These are phyloP conservation scores for Coccyzus lansbergi DNA, from an alignment of 2,797 vertebrate species.

Conservation along the genomic window DNA sequence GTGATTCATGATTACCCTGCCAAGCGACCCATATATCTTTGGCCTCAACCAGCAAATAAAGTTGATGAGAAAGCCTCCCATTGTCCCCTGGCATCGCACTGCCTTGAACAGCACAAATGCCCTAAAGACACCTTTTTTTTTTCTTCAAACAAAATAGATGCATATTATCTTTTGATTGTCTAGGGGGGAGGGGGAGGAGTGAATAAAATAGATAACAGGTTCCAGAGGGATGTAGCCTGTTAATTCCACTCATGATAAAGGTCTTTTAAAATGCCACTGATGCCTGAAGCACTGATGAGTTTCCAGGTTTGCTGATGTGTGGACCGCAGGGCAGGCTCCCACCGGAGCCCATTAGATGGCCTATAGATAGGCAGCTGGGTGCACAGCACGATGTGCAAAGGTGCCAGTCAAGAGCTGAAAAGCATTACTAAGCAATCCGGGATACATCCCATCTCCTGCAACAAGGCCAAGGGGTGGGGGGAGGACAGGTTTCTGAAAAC, in stretches of 20 bases:
- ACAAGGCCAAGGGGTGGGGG: neutral
- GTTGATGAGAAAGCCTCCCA: neutral
- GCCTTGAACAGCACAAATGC: constrained; percentile 53
- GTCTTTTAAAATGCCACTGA: constrained; percentile 64
- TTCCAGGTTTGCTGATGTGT: constrained; percentile 33
- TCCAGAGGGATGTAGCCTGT: constrained; percentile 68
- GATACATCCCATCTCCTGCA: constrained; percentile 21
- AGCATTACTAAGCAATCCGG: constrained; percentile 53
- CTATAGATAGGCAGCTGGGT: constrained; percentile 47
- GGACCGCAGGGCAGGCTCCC: constrained; percentile 23
- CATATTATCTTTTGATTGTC: constrained; percentile 11
- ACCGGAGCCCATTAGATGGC: constrained; percentile 73
- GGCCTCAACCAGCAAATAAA: neutral
- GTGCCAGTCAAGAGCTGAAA: constrained; percentile 32
- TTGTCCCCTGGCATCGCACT: constrained; percentile 12
- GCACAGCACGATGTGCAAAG: neutral
- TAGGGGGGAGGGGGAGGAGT: neutral
- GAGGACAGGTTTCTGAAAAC: neutral
- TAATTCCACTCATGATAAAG: constrained; percentile 74
- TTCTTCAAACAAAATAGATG: constrained; percentile 52
- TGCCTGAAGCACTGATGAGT: constrained; percentile 62
- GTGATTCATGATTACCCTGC: neutral
- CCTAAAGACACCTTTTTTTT: constrained; percentile 28
- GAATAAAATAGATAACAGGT: constrained; percentile 73
- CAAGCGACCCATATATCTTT: neutral